Percentiles rank a stretch among this genome's conserved stretches.
Conservation (phyloP, 2,113 vertebrate genomes). For the Halichoeres trimaculatus region DNA sequence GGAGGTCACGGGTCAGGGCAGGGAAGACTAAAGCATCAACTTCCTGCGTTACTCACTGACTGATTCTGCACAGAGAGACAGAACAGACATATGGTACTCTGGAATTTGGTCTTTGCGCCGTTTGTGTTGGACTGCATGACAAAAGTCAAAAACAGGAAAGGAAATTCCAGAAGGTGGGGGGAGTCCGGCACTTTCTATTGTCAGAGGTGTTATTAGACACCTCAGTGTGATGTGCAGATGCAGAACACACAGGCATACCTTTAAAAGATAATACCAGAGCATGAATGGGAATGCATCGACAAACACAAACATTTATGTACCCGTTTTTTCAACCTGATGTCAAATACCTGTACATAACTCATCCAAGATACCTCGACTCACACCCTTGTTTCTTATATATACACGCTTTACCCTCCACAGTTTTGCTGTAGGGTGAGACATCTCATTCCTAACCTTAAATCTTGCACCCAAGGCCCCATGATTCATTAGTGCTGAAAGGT, state of each 20-base stretch:
- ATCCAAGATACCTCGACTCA: slow-evolving; percentile 26
- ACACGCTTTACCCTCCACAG: slow-evolving; percentile 23
- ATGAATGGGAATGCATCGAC: slow-evolving; percentile 23
- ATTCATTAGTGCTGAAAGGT: slow-evolving; percentile 66
- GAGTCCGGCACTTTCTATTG: slow-evolving; percentile 28
- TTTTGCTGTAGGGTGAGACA: slow-evolving; percentile 35
- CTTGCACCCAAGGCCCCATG: slow-evolving; percentile 28
- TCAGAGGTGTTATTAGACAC: slow-evolving; percentile 28
- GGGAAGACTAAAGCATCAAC: slow-evolving; percentile 62
- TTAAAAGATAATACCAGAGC: slow-evolving; percentile 34
- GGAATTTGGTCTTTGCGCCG: slow-evolving; percentile 55
- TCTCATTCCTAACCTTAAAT: slow-evolving; percentile 41
- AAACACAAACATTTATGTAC: slow-evolving; percentile 10
- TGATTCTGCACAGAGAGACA: slow-evolving; percentile 44
- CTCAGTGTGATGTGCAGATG: slow-evolving; percentile 4
- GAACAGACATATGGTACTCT: slow-evolving; percentile 51
- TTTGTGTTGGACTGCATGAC: slow-evolving; percentile 22
- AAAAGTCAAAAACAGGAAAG: slow-evolving; percentile 62
- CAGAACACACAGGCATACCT: slow-evolving; percentile 2
- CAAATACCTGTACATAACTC: slow-evolving; percentile 28
- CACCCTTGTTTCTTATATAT: slow-evolving; percentile 23
- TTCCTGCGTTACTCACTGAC: slow-evolving; percentile 71
- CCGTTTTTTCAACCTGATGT: slow-evolving; percentile 28
- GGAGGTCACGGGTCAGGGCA: slow-evolving; percentile 65
- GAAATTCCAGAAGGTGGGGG: slow-evolving; percentile 14